Conservation (phyloP, 2,888 invertebrate genomes). For the Lasioglossum oenotherae region DNA sequence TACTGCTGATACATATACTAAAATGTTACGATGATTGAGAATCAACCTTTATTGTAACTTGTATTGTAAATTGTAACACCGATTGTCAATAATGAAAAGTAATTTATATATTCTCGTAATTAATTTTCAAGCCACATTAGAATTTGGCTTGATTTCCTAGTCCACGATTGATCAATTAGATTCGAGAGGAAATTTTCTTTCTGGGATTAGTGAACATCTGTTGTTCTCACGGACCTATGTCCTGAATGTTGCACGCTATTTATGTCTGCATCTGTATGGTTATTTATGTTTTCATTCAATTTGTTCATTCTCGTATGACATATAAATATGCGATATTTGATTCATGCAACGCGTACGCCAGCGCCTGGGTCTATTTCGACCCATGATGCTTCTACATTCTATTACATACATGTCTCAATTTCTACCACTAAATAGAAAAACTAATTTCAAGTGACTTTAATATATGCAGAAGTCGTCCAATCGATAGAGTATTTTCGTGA, state of each 20-base stretch:
- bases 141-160: background rate
- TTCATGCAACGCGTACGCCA: background rate
- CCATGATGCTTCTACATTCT: background rate
- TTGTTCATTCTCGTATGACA: background rate
- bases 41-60: background rate
- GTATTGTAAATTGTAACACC: too few relatives aligned
- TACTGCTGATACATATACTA: too few relatives aligned
- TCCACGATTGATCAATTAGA: background rate
- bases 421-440: background rate
- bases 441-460: background rate
- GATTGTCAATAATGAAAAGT: background rate
- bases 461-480: background rate
- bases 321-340: background rate
- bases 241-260: background rate
- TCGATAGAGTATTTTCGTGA: background rate
- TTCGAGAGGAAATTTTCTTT: background rate
- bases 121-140: background rate
- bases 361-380: background rate
- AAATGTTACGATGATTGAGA: background rate
- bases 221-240: too few relatives aligned
- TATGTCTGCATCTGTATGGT: background rate
- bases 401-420: background rate
- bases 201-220: conserved; percentile 1
- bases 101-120: background rate
- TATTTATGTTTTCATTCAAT: background rate